Base-by-base conservation (phyloP, 2,797 vertebrate genomes). In the Anolis apletophallus region DNA sequence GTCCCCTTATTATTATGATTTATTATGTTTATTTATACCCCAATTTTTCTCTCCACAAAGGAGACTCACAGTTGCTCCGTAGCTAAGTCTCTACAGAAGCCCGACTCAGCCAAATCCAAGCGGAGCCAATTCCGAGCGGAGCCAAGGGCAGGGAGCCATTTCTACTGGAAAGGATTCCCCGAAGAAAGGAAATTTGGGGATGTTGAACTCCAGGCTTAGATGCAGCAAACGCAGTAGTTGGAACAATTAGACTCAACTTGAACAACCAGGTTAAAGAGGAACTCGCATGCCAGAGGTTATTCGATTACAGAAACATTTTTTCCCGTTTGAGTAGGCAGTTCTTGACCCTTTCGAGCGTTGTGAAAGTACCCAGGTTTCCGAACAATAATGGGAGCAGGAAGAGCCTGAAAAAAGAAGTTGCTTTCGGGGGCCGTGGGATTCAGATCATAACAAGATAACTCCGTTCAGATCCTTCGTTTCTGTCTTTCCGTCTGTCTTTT, bases 381-480 rank as follows among this genome's bases (percentile, higher is more conserved):
- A 85, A 26, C 75, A 13, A 0, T 2, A 91, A 46, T n/a, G 69
- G 57, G 88, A 88, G 74, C 32, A 85, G 23, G 78, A 83, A n/a
- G 81, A 80, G 55, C 40, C 88, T 79, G 55, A 85, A 80, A 80
- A 0, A 23, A 36, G 36, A 83, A n/a, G n/a, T 34, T 85, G 73
- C 86, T 86, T 86, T 85, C 87, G 54, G 64, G 23, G 61, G 19
- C 89, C 87, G 55, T 75, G 55, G 87, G 21, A 88, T 91, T 67
- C 54, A 76, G 89, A 88, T 64, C 23, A n/a, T 75, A 67, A 80
- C 52, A 82, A 86, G 81, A 81, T 52, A 72, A 57, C 17, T 88
- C 59, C 80, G 29, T 68, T 87, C 52, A 81, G 23, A 68, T 68
- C 88, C 73, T 57, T 34, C 88, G 80, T 57, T 34, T n/a, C 29